These are phyloP conservation scores for Syrphus vitripennis DNA, from an alignment of 2,888 invertebrate species.

Conservation along the genomic window DNA sequence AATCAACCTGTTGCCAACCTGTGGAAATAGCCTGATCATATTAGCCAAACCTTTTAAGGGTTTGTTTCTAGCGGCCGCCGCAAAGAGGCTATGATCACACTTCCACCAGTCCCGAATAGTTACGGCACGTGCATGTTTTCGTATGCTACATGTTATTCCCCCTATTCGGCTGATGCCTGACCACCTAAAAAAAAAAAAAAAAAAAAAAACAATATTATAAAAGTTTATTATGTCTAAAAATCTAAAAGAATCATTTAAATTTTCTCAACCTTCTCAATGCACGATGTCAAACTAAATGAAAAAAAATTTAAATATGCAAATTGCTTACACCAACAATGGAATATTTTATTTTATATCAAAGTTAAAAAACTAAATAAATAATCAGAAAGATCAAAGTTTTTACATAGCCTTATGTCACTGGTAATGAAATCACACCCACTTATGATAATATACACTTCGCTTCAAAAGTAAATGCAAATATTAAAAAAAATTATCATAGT, in stretches of 20 bases:
- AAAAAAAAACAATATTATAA: no score
- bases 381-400: not conserved
- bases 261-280: not conserved
- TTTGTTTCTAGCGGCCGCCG: no score
- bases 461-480: not conserved
- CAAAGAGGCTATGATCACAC: no score
- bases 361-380: not conserved
- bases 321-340: not conserved
- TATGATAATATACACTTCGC: not conserved
- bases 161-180: no score
- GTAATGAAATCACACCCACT: not conserved
- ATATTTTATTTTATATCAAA: conserved; percentile 1
- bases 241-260: not conserved
- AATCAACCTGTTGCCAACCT: no score
- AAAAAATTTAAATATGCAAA: not conserved
- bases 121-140: no score
- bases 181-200: no score
- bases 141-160: no score
- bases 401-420: not conserved
- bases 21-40: no score
- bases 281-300: not conserved
- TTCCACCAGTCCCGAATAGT: no score
- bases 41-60: no score
- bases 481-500: not conserved
- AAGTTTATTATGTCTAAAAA: no score